Conservation (phyloP, 2,113 vertebrate genomes). For the Pelvicachromis taeniatus region DNA sequence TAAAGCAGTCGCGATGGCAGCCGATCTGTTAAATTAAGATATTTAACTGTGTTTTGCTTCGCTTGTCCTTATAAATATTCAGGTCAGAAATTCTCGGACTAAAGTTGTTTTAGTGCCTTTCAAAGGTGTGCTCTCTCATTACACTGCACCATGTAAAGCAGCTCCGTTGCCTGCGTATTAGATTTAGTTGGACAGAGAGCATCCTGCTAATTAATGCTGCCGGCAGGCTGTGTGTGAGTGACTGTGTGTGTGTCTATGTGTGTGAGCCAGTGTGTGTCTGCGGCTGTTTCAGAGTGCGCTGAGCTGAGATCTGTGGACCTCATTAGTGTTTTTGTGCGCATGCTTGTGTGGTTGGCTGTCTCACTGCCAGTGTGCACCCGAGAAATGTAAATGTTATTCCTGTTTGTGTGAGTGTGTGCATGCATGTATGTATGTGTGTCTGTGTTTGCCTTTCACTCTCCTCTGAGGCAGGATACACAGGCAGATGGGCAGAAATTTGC, state of each 20-base stretch:
- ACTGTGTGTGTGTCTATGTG: background rate
- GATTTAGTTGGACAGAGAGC: slow-evolving; percentile 53
- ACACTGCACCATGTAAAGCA: slow-evolving; percentile 30
- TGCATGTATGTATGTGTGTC: background rate
- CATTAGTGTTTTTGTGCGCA: background rate
- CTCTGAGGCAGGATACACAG: slow-evolving; percentile 1
- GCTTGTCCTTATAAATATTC: slow-evolving; percentile 24
- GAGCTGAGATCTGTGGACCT: background rate
- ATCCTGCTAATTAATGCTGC: slow-evolving; percentile 61
- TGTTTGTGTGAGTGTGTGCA: background rate
- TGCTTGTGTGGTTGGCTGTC: background rate
- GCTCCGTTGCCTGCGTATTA: slow-evolving; percentile 41
- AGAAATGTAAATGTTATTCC: slow-evolving; percentile 37
- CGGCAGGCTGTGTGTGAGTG: slow-evolving; percentile 17
- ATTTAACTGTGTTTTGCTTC: background rate
- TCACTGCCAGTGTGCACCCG: background rate
- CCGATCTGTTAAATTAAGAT: slow-evolving; percentile 1
- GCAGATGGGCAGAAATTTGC: slow-evolving; percentile 44
- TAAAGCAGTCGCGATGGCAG: background rate
- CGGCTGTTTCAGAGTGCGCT: background rate
- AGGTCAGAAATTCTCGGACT: slow-evolving; percentile 1
- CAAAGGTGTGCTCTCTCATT: slow-evolving; percentile 37
- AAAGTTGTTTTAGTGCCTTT: slow-evolving; percentile 28
- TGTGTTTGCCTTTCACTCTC: slow-evolving; percentile 31
- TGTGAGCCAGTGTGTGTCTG: background rate